Percentiles rank a stretch among this genome's conserved stretches.
Conservation (phyloP, 2,888 invertebrate genomes). For the Gari tellinella region DNA sequence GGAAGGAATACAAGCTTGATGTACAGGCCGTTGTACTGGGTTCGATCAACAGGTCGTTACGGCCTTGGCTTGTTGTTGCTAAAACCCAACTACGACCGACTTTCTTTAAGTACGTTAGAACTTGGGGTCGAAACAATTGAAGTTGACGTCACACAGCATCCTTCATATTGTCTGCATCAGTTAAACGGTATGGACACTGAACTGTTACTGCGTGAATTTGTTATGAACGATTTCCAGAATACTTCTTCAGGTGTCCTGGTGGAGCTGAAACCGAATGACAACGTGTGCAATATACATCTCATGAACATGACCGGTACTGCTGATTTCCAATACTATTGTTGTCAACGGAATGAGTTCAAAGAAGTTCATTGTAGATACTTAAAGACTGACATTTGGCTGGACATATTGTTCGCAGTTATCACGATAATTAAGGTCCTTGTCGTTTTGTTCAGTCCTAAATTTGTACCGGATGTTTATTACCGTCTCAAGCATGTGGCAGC, state of each 20-base stretch:
- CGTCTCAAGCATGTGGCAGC: neutral
- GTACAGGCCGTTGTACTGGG: conserved; percentile 65
- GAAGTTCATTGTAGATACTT: conserved; percentile 36
- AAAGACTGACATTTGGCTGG: conserved; percentile 61
- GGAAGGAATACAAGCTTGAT: conserved; percentile 19
- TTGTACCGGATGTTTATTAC: conserved; percentile 60
- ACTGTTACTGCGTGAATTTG: conserved; percentile 48
- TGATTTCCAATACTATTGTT: conserved; percentile 38
- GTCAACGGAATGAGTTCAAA: conserved; percentile 15
- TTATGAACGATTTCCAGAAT: conserved; percentile 67
- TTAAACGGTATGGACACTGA: conserved; percentile 36
- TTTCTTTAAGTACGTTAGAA: conserved; percentile 70
- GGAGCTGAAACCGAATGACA: conserved; percentile 38
- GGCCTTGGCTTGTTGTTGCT: conserved; percentile 75
- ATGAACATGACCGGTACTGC: conserved; percentile 25
- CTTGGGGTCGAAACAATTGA: conserved; percentile 67
- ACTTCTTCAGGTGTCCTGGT: conserved; percentile 13
- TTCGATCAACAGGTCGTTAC: conserved; percentile 66
- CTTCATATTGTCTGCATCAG: conserved; percentile 65
- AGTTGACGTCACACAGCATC: conserved; percentile 61
- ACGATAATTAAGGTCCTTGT: conserved; percentile 67
- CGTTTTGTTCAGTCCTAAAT: conserved; percentile 72
- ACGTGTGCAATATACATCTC: conserved; percentile 63
- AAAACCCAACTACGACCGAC: conserved; percentile 72
- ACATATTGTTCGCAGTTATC: conserved; percentile 64